Base-by-base conservation (phyloP, 2,888 invertebrate genomes). In the Drosophila austrosaltans region DNA sequence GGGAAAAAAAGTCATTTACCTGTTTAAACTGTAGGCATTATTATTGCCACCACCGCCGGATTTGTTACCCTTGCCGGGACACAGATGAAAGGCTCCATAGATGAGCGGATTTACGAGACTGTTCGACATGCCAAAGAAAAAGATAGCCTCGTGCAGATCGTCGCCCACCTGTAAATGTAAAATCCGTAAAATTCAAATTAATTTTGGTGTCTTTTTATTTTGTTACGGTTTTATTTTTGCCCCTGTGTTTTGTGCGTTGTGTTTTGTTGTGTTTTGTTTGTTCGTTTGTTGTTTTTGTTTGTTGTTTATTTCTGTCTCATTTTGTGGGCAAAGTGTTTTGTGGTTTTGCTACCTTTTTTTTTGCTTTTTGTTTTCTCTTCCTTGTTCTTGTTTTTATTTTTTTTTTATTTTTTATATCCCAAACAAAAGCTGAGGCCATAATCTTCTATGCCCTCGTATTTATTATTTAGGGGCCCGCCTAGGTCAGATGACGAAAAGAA, bases 111-210 rank as follows among this genome's bases (percentile, higher is more conserved):
- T 97, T 78, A 97, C 95, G 87, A 97, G 93, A 91, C 96, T 96
- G 93, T 97, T 97, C 63, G 96, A 96, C 95, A 96, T 96, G 3
- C 97, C 97, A 86, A 97, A 96, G 93, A 96, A 96, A 92, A 96
- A 96, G 76, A 97, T 96, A 44, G 94, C 95, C 4, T 94, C 94
- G 65, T 95, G 94, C 5, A 96, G 93, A 76, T 95, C 95, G 78
- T 95, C 95, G 73, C 95, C 95, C 89, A 94, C 92, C 96, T 96
- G 93, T 48, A 93, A 93, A 72, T 8, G 67, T 42, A 48, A 57
- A 74, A 36, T 39, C 66, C 62, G 60, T 59, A 67, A 63, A 76
- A 65, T 57, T 63, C 32, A 57, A 69, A 69, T 75, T 72, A 75
- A 68, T 81, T 86, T 75, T 67, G 61, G 48, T 48, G 44, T 62